Evolutionary conservation across 2,797 vertebrate genomes (phyloP).

Genomic region (Oryzias sinensis): DNA sequence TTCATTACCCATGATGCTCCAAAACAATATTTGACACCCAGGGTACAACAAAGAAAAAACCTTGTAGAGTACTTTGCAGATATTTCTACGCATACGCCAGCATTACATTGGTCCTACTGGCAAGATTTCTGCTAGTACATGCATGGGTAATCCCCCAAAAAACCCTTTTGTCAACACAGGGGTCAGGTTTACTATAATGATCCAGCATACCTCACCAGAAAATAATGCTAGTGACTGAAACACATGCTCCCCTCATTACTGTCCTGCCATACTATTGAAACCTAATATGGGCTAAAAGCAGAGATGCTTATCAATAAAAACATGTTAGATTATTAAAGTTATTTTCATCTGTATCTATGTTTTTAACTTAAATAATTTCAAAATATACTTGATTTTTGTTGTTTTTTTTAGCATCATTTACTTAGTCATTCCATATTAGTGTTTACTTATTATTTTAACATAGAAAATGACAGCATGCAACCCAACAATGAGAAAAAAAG

Average conservation of each 20-base stretch:
- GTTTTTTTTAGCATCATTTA: too few relatives aligned
- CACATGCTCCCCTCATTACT: slow-evolving; percentile 42
- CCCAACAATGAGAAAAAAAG: too few relatives aligned
- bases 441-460: too few relatives aligned
- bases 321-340: too few relatives aligned
- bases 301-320: background rate
- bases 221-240: slow-evolving; percentile 35
- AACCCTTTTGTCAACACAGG: slow-evolving; percentile 7
- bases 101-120: slow-evolving; percentile 13
- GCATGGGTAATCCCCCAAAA: slow-evolving; percentile 36
- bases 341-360: too few relatives aligned
- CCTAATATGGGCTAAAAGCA: slow-evolving; percentile 24
- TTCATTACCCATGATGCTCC: slow-evolving; percentile 62
- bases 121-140: slow-evolving; percentile 30
- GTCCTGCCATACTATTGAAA: slow-evolving; percentile 26
- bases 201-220: slow-evolving; percentile 15
- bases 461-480: too few relatives aligned
- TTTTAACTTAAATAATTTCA: too few relatives aligned
- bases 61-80: background rate
- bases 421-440: too few relatives aligned
- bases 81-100: slow-evolving; percentile 16
- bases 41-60: background rate
- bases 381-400: too few relatives aligned
- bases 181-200: slow-evolving; percentile 5
- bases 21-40: background rate